phyloP scores from a whole-genome alignment of 2,888 invertebrate species.

The Buathra laborator region DNA sequence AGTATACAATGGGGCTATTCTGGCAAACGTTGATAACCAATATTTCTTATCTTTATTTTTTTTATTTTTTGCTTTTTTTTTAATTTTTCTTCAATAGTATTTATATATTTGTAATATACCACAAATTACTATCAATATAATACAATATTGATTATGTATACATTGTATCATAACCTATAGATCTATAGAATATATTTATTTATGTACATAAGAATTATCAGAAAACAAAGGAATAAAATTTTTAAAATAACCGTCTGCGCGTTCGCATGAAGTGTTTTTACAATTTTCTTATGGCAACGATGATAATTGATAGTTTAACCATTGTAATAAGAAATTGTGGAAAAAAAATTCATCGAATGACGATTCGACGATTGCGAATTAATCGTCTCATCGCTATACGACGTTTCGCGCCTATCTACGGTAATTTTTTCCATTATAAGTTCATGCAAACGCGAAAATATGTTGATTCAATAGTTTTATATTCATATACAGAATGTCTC shows the following conservation, averaged over 20 bases:
- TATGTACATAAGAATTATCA: constrained; percentile 82
- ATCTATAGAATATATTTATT: constrained; percentile 82
- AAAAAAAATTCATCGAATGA: constrained; percentile 59
- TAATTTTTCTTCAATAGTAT: constrained; percentile 68
- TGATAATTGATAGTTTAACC: constrained; percentile 49
- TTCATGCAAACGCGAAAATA: constrained; percentile 72
- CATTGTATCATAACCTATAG: constrained; percentile 80
- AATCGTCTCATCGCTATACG: constrained; percentile 30
- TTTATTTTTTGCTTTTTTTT: constrained; percentile 73
- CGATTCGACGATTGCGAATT: constrained; percentile 38
- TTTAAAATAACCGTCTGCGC: constrained; percentile 70
- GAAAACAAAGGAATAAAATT: constrained; percentile 73
- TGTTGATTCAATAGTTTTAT: constrained; percentile 48
- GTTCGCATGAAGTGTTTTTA: constrained; percentile 72
- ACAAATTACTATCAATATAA: constrained; percentile 83
- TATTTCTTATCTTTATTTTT: constrained; percentile 77
- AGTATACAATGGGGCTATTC: constrained; percentile 68
- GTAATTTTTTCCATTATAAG: constrained; percentile 36
- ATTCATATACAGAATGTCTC: constrained; percentile 61
- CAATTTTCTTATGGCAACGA: constrained; percentile 68
- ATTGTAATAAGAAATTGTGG: constrained; percentile 68
- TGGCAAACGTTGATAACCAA: constrained; percentile 74
- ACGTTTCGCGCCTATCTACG: neutral
- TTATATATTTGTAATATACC: constrained; percentile 79
- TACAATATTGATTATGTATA: constrained; percentile 84